Base-by-base conservation (phyloP, 1,140 invertebrate species). In the Rhizoglyphus robini region DNA sequence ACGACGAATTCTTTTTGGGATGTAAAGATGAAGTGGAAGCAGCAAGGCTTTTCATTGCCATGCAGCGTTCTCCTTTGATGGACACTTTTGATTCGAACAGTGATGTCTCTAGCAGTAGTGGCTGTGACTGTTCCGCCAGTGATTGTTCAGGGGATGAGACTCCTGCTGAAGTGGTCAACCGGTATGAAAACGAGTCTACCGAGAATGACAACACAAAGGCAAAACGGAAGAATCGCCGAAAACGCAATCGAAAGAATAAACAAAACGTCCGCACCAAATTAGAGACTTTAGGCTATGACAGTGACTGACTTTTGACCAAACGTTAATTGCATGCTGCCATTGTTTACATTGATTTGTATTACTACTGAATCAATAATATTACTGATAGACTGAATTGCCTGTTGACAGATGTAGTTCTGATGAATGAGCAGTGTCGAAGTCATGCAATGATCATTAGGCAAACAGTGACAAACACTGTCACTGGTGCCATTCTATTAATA, bases 221-320 rank as follows among this genome's bases (percentile, higher is more conserved):
- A 23, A 60, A 60, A 46, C 15, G 30, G 27, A 60, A 60, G 3
- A 34, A 34, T 46, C 58, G 58, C 36, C 58, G 58, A 27, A 15
- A 29, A 34, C 58, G 58, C 36, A 60, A 60, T 27, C 58, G 58
- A 11, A 60, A 60, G 18, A 60, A 60, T 27, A 60, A 60, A 46
- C 27, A 29, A 60, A 29, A 13, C 13, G 27, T 60, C 2, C 15
- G 27, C 15, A 60, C 58, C 13, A n/a, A 11, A 60, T 46, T 60
- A n/a, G 58, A 60, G 29, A 60, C 58, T 29, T 29, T 29, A 34
- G 58, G 58, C 1, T 60, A 60, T 27, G 58, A 60, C 27, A 60
- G 58, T 60, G 58, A 60, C 36, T 60, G 57, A 59, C 18, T 11
- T 18, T 41, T 41, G n/a, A n/a, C n/a, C n/a, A n/a, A n/a, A n/a